Percentiles rank a stretch among this genome's conserved stretches.
These are phyloP conservation scores for Lutra lutra DNA, from an alignment of 2,797 vertebrate species.

Conservation along the genomic window DNA sequence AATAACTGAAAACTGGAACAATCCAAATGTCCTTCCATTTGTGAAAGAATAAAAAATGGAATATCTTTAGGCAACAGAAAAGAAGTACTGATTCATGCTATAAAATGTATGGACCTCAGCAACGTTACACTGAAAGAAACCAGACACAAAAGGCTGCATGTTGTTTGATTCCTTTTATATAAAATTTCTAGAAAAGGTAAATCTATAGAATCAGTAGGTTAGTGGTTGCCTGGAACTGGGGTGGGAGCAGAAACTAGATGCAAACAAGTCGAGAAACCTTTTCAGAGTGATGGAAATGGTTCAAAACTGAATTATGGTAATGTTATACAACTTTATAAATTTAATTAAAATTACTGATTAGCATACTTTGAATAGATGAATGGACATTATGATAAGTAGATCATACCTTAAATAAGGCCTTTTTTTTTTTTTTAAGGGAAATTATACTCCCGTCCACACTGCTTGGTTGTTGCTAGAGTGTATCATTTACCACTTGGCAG, in stretches of 20 bases:
- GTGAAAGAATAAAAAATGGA: not conserved
- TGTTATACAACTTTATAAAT: not conserved
- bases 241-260: not conserved
- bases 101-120: not conserved
- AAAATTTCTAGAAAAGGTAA: constrained; percentile 47
- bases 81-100: not conserved
- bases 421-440: not conserved
- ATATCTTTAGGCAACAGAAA: not conserved
- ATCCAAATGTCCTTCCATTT: not conserved
- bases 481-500: not conserved
- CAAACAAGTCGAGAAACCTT: not conserved
- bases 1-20: not conserved
- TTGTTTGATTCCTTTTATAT: not conserved
- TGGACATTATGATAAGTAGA: not conserved
- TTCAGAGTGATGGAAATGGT: not conserved
- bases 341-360: constrained; percentile 23
- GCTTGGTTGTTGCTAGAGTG: not conserved
- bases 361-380: not conserved
- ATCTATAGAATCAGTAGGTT: not conserved
- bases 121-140: not conserved
- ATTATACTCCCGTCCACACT: not conserved
- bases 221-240: not conserved
- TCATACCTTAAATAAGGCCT: not conserved
- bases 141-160: not conserved
- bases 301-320: not conserved